Evolutionary conservation across 2,797 vertebrate genomes (phyloP).

Genomic region (Sitta carolinensis): DNA sequence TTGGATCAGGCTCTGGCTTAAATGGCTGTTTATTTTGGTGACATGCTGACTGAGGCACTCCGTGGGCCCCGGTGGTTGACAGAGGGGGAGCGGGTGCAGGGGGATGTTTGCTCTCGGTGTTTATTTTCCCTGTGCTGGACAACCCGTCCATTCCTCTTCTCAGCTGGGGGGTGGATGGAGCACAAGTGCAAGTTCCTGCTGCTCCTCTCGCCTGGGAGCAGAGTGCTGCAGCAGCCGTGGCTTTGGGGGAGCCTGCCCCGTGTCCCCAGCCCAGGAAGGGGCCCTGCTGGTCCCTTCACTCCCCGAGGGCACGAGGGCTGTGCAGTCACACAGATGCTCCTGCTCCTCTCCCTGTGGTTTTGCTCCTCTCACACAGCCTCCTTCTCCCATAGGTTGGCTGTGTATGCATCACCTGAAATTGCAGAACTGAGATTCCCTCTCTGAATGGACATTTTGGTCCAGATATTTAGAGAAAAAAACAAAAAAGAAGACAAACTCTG

Average conservation of each 20-base stretch:
- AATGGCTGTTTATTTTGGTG: not conserved
- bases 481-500: not conserved
- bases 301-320: not conserved
- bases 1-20: not conserved
- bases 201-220: not conserved
- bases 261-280: not conserved
- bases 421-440: not conserved
- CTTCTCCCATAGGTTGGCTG: not conserved
- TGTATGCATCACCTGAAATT: not conserved
- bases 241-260: not conserved
- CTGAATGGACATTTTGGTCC: not conserved
- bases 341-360: not conserved
- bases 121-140: not conserved
- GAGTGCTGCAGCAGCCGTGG: not conserved
- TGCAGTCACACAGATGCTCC: not conserved
- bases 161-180: not conserved
- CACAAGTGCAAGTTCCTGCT: not conserved
- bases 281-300: not conserved
- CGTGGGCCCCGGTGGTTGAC: not conserved
- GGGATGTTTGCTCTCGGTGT: conserved; percentile 19
- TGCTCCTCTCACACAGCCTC: not conserved
- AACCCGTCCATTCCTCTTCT: not conserved
- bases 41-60: conserved; percentile 19
- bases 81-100: not conserved
- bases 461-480: not conserved